These are phyloP conservation scores for Dicyrtoma fusca DNA, from an alignment of 2,888 invertebrate species.

Conservation along the genomic window DNA sequence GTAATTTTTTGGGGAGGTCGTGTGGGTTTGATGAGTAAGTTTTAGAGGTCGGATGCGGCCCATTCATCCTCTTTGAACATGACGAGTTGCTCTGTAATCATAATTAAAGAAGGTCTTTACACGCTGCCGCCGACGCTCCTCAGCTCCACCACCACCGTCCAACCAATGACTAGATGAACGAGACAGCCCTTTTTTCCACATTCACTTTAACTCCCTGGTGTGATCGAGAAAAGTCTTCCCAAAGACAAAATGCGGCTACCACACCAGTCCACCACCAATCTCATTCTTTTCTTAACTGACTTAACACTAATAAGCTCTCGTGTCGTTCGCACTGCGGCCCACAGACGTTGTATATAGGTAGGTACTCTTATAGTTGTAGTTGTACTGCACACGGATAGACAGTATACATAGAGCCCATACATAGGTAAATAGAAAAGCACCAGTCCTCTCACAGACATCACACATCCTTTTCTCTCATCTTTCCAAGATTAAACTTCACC, in stretches of 20 bases:
- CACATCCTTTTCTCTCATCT: no score
- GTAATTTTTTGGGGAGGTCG: conserved; percentile 33
- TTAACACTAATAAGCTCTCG: conserved; percentile 6
- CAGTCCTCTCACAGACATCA: no score
- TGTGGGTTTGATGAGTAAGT: conserved; percentile 38
- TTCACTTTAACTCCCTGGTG: conserved; percentile 35
- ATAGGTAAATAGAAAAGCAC: no score
- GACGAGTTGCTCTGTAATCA: conserved; percentile 39
- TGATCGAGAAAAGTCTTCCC: conserved; percentile 11
- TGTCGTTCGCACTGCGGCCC: neutral
- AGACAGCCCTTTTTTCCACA: conserved; percentile 25
- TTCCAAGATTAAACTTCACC: no score
- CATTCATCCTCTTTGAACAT: conserved; percentile 38
- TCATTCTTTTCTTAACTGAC: no score
- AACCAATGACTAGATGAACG: conserved; percentile 11
- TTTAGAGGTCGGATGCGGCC: conserved; percentile 36
- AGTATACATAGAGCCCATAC: no score
- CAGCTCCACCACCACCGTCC: conserved; percentile 14
- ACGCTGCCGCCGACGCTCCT: conserved; percentile 36
- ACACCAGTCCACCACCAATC: no score
- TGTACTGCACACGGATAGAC: no score
- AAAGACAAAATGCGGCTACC: no score
- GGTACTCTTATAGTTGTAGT: no score
- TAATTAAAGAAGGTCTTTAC: conserved; percentile 39
- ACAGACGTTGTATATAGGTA: no score